Conservation (phyloP, 2,797 vertebrate species). For the Mormyrops boulengeri region DNA sequence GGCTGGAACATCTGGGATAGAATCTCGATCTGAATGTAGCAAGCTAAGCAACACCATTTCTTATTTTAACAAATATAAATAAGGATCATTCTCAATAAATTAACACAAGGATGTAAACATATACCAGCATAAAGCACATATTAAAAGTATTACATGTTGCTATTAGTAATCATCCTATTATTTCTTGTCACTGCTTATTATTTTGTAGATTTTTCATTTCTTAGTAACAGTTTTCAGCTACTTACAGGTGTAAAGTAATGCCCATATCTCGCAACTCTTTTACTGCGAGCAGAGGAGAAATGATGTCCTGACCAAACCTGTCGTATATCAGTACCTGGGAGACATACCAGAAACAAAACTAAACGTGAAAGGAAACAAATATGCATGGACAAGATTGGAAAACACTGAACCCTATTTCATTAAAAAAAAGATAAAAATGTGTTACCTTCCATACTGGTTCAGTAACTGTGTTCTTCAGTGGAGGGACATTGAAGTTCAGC, state of each 20-base stretch:
- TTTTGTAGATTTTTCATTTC: neutral
- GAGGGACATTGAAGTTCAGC: conserved; percentile 92
- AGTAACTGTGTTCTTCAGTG: conserved; percentile 83
- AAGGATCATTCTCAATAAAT: neutral
- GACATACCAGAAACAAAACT: neutral
- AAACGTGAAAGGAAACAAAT: neutral
- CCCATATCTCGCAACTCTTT: conserved; percentile 97
- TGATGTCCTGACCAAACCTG: conserved; percentile 94
- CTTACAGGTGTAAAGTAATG: conserved; percentile 93
- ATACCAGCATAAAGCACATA: neutral
- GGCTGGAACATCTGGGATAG: conserved; percentile 93
- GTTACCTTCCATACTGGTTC: conserved; percentile 97
- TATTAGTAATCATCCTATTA: neutral
- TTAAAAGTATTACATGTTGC: neutral
- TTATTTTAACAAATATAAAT: neutral
- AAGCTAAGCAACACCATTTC: conserved; percentile 55
- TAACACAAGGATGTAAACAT: neutral
- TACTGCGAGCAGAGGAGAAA: conserved; percentile 89
- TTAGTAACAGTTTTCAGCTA: conserved; percentile 15
- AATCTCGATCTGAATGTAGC: conserved; percentile 89
- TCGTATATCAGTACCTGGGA: conserved; percentile 90
- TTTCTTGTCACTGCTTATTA: neutral
- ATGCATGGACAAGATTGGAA: neutral
- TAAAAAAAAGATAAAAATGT: neutral
- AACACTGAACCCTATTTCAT: neutral